A percentile compares a stretch with the other conserved stretches of the same genome.
Conservation (phyloP, 2,113 vertebrate species). For the Psilopogon haemacephalus region DNA sequence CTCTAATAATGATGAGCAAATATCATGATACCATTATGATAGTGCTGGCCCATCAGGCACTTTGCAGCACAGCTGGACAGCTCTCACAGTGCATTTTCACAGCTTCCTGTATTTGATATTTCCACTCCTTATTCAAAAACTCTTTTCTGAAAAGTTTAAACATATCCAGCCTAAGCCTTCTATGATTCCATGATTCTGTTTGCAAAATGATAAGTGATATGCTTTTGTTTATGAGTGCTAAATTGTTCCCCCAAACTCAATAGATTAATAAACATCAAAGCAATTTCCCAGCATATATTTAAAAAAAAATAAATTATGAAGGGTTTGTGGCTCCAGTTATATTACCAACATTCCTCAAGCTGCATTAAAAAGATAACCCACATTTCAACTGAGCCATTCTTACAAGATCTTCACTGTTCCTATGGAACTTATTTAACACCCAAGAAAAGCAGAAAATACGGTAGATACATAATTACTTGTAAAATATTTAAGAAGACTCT, state of each 20-base stretch:
- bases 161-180: background rate
- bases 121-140: background rate
- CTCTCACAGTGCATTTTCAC: background rate
- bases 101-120: background rate
- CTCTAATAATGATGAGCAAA: background rate
- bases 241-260: background rate
- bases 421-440: background rate
- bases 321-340: background rate
- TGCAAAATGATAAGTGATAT: background rate
- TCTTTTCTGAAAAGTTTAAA: background rate
- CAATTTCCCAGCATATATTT: background rate
- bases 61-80: background rate
- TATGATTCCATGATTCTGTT: background rate
- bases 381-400: background rate
- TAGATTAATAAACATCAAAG: background rate
- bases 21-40: background rate
- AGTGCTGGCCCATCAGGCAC: background rate
- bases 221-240: background rate
- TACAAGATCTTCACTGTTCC: background rate
- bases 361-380: background rate
- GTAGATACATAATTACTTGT: background rate
- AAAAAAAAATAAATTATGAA: conserved; percentile 8
- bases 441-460: background rate
- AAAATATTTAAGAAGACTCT: background rate
- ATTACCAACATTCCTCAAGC: background rate